Evolutionary conservation across 2,113 vertebrate genomes (phyloP), one percentile per base, ranked within the genome.

Genomic region (Pygathrix nemaeus): DNA sequence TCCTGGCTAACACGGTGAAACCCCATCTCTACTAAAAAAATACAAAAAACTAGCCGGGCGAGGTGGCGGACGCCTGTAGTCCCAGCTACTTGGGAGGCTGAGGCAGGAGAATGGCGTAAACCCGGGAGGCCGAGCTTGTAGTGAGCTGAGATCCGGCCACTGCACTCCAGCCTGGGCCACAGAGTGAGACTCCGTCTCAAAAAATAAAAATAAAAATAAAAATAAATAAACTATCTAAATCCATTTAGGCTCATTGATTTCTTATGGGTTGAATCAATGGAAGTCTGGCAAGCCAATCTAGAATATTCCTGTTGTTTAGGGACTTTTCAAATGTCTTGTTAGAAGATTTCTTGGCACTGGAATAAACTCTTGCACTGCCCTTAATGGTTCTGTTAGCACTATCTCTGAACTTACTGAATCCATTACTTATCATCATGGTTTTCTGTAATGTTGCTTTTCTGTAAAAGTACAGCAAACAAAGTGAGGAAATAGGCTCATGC

Each of bases 401-500:
- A 13, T 4, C 13, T 1, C 0, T 40, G 57, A 66, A 79, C 2
- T 3, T 18, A 38, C 2, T 27, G 12, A 38, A 59, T 78, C n/a
- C 0, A 21, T 38, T 78, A 17, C 78, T 78, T 50, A 5, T 0
- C 2, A 25, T 5, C 2, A 12, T 4, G 6, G 2, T 8, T 50
- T 85, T 75, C 43, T 48, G 12, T 32, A 52, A 13, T 25, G 38
- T 4, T 86, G 38, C n/a, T 68, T 64, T 32, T 79, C n/a, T 79
- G 25, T 79, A 14, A 55, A 75, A 32, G 4, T 6, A 30, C 3
- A 57, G 6, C 40, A 11, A 38, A 79, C 10, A 5, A 86, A 48
- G 1, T 32, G 11, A n/a, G 4, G 20, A 17, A n/a, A 93, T 6
- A 79, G 5, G 25, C 2, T 27, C 1, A 8, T 23, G 32, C 0